Conservation (phyloP, 2,888 invertebrate genomes). For the Drosophila paramelanica region DNA sequence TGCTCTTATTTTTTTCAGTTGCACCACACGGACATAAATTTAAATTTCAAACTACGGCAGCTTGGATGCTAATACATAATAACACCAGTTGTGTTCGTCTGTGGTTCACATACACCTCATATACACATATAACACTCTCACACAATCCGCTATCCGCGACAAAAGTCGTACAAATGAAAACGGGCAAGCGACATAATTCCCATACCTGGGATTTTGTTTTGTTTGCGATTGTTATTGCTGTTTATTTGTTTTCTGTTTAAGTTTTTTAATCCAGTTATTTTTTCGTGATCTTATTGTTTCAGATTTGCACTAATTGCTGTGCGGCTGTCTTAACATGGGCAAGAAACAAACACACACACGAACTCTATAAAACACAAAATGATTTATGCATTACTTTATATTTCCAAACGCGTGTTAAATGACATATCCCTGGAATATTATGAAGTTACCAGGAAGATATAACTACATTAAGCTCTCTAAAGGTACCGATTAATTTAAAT, state of each 20-base stretch:
- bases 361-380: slow-evolving; percentile 47
- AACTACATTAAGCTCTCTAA: neutral
- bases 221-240: slow-evolving; percentile 37
- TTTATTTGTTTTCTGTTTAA: slow-evolving; percentile 34
- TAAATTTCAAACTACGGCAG: slow-evolving; percentile 40
- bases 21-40: slow-evolving; percentile 48
- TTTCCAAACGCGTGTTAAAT: slow-evolving; percentile 47
- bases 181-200: slow-evolving; percentile 69
- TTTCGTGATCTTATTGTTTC: slow-evolving; percentile 70
- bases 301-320: slow-evolving; percentile 68
- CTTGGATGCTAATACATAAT: slow-evolving; percentile 41
- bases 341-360: slow-evolving; percentile 3
- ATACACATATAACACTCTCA: slow-evolving; percentile 29
- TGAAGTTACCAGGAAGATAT: neutral
- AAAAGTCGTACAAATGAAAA: slow-evolving; percentile 56
- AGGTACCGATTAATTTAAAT: neutral
- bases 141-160: slow-evolving; percentile 32
- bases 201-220: slow-evolving; percentile 48
- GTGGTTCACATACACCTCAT: slow-evolving; percentile 51
- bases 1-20: slow-evolving; percentile 15
- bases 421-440: slow-evolving; percentile 15
- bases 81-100: slow-evolving; percentile 23
- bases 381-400: slow-evolving; percentile 62
- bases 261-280: slow-evolving; percentile 39
- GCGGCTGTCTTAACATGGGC: slow-evolving; percentile 40